phyloP scores from a whole-genome alignment of 2,797 vertebrate species.

The Vespertilio murinus region DNA sequence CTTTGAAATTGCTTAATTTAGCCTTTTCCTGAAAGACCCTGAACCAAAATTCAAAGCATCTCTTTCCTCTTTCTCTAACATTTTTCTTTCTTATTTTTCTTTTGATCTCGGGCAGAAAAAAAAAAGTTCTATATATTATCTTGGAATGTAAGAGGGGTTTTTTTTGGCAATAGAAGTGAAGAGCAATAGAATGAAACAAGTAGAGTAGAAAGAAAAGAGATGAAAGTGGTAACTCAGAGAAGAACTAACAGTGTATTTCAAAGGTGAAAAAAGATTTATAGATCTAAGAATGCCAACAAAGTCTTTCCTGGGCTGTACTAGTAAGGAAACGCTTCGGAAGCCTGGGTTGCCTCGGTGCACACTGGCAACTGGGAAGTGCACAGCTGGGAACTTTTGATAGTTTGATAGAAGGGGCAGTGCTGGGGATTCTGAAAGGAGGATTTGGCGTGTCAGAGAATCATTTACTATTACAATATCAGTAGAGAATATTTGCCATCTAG shows the following conservation, averaged over 20 bases:
- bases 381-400: background rate
- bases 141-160: constrained; percentile 9
- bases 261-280: constrained; percentile 15
- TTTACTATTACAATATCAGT: background rate
- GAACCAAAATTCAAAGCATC: constrained; percentile 41
- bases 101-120: background rate
- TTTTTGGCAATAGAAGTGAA: constrained; percentile 20
- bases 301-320: background rate
- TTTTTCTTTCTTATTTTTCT: constrained; percentile 20
- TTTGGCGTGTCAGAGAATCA: background rate
- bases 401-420: background rate
- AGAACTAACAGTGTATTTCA: constrained; percentile 37
- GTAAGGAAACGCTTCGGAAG: constrained; percentile 7
- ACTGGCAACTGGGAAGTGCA: background rate
- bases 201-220: constrained; percentile 40
- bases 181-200: constrained; percentile 33
- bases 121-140: background rate
- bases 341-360: background rate
- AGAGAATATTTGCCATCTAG: background rate
- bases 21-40: background rate
- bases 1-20: background rate
- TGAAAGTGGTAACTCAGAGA: constrained; percentile 33
- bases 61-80: background rate
- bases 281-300: constrained; percentile 46
- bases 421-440: constrained; percentile 23